Conservation (phyloP, 2,797 vertebrate genomes). For the Denticeps clupeoides region DNA sequence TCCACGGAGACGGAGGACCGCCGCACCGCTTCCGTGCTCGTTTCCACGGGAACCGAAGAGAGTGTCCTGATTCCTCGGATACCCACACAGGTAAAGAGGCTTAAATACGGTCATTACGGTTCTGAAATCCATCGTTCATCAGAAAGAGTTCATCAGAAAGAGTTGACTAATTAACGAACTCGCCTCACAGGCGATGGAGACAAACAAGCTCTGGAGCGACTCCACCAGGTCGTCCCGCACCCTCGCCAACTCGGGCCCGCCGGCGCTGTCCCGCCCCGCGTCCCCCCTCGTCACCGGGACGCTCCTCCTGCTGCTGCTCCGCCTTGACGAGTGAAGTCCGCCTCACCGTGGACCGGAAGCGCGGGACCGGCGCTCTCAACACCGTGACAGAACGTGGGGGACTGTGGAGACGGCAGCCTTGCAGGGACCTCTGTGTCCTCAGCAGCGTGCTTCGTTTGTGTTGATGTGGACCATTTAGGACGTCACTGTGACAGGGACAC, state of each 20-base stretch:
- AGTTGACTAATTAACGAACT: too few relatives aligned
- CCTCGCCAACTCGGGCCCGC: constrained; percentile 40
- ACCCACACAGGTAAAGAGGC: constrained; percentile 70
- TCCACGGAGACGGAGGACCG: constrained; percentile 48
- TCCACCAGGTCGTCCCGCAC: constrained; percentile 47
- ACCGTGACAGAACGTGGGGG: too few relatives aligned
- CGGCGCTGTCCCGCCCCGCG: neutral
- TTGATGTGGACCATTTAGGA: constrained; percentile 38
- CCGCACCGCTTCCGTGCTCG: constrained; percentile 45
- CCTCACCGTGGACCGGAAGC: constrained; percentile 37
- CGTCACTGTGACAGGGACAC: too few relatives aligned
- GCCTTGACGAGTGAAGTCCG: constrained; percentile 42
- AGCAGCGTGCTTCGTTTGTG: constrained; percentile 41
- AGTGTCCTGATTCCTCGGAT: constrained; percentile 59
- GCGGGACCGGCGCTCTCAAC: constrained; percentile 6
- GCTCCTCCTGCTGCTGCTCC: constrained; percentile 40
- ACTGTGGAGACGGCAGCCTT: too few relatives aligned
- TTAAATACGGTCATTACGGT: too few relatives aligned
- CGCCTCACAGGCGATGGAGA: constrained; percentile 46
- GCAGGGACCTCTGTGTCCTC: constrained; percentile 19
- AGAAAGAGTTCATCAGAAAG: too few relatives aligned
- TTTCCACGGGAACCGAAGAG: constrained; percentile 52
- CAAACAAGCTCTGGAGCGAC: constrained; percentile 51
- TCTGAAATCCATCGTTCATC: too few relatives aligned
- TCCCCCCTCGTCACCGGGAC: constrained; percentile 20